Evolutionary conservation across 2,797 vertebrate species (phyloP), one percentile per base, ranked within the genome.

Genomic region (Enteromius afrohamiltoni): DNA sequence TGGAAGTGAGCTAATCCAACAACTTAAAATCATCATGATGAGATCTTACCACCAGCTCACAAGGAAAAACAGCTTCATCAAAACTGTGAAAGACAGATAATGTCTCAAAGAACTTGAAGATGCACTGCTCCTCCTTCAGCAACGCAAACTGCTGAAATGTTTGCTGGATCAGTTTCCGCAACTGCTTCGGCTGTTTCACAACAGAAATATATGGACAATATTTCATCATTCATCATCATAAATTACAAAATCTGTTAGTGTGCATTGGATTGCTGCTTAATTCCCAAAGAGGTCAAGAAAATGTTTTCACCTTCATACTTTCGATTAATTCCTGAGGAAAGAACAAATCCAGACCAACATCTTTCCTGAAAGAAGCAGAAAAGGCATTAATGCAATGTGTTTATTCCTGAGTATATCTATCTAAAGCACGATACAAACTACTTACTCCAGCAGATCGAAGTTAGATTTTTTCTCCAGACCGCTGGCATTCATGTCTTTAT

Each of bases 391-490:
- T 45, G 37, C n/a, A 60, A 23, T 42, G 6, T 8, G 26, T 3
- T 37, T 53, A 2, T 74, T 31, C 9, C 53, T 34, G 5, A 4
- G 49, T 80, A 14, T 14, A 58, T n/a, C 1, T 58, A 19, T 55
- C 3, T 14, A 47, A 71, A 40, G 16, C n/a, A 31, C 10, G 10
- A 13, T 10, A 19, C 49, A 17, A 34, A n/a, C 6, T 68, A 96
- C 97, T 96, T 92, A 99, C 97, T 98, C 97, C 65, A 99, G 87
- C 5, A 96, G 92, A 65, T 99, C 97, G 2, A 97, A 96, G 92
- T 98, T 98, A 1, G 97, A 96, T 86, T 97, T 98, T 85, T 99
- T 99, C 90, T 98, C 97, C 85, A 98, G 93, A 0, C 96, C 97
- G 0, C 95, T 96, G 5, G 96, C 94, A 55, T 96, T 96, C 96